Evolutionary conservation across 2,888 invertebrate genomes (phyloP).

Genomic region (Synergus umbraculus): DNA sequence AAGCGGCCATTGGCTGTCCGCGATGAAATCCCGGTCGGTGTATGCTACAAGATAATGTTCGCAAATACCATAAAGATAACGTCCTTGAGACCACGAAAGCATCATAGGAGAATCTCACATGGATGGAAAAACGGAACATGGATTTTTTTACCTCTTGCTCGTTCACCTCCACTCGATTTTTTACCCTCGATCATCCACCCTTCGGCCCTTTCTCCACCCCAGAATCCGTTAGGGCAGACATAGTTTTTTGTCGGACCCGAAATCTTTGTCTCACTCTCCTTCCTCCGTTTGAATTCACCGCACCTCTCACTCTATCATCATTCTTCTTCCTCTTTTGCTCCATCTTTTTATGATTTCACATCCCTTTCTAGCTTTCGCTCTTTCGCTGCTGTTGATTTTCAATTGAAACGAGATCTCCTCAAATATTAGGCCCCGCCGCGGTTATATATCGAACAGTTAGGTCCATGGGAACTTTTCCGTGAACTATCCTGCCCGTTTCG

Average conservation of each 20-base stretch:
- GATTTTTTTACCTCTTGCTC: slow-evolving; percentile 52
- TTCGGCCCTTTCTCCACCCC: slow-evolving; percentile 62
- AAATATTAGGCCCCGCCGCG: slow-evolving; percentile 68
- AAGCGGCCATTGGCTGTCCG: slow-evolving; percentile 43
- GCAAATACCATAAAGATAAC: slow-evolving; percentile 77
- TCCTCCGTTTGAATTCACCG: slow-evolving; percentile 41
- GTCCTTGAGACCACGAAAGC: slow-evolving; percentile 50
- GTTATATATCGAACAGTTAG: slow-evolving; percentile 68
- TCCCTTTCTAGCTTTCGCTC: slow-evolving; percentile 50
- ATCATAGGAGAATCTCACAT: slow-evolving; percentile 42
- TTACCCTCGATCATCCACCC: slow-evolving; percentile 52
- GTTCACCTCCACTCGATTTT: slow-evolving; percentile 56
- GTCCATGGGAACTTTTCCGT: slow-evolving; percentile 69
- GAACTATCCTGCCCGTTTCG: slow-evolving; percentile 49
- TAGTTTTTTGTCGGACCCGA: slow-evolving; percentile 62
- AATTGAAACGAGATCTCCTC: slow-evolving; percentile 77
- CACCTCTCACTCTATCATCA: slow-evolving; percentile 39
- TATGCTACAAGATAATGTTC: slow-evolving; percentile 72
- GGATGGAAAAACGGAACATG: slow-evolving; percentile 52
- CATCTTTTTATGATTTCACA: slow-evolving; percentile 49
- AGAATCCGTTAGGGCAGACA: slow-evolving; percentile 72
- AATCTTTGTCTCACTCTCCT: slow-evolving; percentile 61
- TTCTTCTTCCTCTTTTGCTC: slow-evolving; percentile 51
- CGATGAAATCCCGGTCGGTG: slow-evolving; percentile 65
- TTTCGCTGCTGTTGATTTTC: slow-evolving; percentile 72